phyloP scores from a whole-genome alignment of 2,888 invertebrate genomes.

The Apotomis betuletana region DNA sequence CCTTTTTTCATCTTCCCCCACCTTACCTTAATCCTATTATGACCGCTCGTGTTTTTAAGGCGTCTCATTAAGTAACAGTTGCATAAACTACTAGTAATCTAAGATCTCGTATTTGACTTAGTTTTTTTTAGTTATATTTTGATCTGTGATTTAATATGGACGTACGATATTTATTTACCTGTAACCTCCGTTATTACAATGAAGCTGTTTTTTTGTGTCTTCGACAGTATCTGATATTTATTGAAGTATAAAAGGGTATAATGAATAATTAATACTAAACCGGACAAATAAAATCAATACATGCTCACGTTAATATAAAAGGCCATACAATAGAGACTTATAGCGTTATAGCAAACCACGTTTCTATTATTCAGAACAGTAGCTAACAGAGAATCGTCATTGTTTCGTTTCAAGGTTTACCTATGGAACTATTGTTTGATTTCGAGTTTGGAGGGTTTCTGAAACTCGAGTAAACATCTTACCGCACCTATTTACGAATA shows the following conservation, averaged over 20 bases:
- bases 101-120: no score
- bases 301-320: conserved; percentile 26
- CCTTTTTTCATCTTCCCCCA: no score
- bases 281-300: conserved; percentile 37
- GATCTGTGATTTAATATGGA: no score
- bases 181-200: no score
- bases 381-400: not conserved
- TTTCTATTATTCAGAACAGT: conserved; percentile 26
- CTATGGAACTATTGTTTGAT: conserved; percentile 26
- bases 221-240: not conserved
- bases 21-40: no score
- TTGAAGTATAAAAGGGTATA: not conserved
- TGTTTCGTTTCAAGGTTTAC: conserved; percentile 26
- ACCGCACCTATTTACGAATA: conserved; percentile 11
- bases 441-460: conserved; percentile 13
- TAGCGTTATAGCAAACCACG: conserved; percentile 14
- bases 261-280: conserved; percentile 16
- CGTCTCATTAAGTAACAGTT: no score
- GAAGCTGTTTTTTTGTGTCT: not conserved
- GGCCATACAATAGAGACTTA: conserved; percentile 21
- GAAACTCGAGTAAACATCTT: conserved; percentile 21
- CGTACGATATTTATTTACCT: no score
- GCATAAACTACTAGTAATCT: no score
- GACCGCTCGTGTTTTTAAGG: no score
- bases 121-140: no score